phyloP scores from a whole-genome alignment of 2,797 vertebrate species.

The Sebastes itinus region DNA sequence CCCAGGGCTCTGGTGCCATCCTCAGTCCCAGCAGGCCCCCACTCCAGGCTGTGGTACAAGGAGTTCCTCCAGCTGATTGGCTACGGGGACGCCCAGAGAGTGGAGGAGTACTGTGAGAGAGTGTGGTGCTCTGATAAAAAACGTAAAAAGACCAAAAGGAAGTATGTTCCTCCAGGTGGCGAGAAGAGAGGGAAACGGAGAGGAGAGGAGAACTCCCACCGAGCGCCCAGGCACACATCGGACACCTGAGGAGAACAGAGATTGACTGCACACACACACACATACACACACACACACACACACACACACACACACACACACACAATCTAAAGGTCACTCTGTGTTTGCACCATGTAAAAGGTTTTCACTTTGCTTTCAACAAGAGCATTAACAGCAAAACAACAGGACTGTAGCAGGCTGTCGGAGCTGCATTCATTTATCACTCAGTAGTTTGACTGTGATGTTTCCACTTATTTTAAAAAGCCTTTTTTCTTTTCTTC shows the following conservation, averaged over 20 bases:
- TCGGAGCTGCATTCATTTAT: constrained; percentile 46
- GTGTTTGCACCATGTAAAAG: constrained; percentile 59
- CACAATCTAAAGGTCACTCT: constrained; percentile 51
- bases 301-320: neutral
- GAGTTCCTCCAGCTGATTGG: constrained; percentile 97
- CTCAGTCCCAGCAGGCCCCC: constrained; percentile 78
- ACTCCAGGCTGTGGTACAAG: constrained; percentile 92
- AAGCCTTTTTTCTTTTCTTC: neutral
- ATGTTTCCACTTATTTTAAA: constrained; percentile 16
- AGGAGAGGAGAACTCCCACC: constrained; percentile 83
- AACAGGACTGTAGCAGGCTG: constrained; percentile 26
- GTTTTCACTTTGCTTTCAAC: constrained; percentile 53
- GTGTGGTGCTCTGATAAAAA: constrained; percentile 96
- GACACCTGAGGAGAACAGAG: constrained; percentile 80
- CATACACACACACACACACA: neutral
- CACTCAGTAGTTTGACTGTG: constrained; percentile 13
- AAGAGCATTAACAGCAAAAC: constrained; percentile 29
- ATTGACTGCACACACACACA: constrained; percentile 20
- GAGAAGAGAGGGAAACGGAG: constrained; percentile 84
- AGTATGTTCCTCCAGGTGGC: constrained; percentile 78
- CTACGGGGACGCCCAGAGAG: constrained; percentile 92
- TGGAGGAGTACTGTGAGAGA: constrained; percentile 97
- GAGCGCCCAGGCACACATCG: constrained; percentile 88
- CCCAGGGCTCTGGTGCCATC: constrained; percentile 66
- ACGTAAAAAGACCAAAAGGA: constrained; percentile 93